phyloP scores from a whole-genome alignment of 2,797 vertebrate species.

The Parambassis ranga region DNA sequence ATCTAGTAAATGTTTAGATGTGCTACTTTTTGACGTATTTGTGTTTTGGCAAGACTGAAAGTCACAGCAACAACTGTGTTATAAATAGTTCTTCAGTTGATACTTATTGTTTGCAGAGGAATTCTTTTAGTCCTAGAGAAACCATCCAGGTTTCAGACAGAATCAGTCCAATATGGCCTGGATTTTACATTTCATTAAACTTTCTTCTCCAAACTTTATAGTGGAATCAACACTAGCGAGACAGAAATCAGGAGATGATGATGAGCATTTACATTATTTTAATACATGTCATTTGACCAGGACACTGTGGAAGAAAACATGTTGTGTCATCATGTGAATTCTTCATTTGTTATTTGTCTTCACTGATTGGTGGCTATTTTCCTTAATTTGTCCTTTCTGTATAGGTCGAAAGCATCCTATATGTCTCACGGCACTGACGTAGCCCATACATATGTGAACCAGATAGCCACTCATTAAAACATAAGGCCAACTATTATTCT shows the following conservation, averaged over 20 bases:
- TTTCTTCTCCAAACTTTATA: neutral
- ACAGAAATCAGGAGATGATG: too few species aligned
- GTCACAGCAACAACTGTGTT: neutral
- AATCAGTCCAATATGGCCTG: neutral
- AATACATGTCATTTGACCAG: too few species aligned
- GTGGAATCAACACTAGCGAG: neutral
- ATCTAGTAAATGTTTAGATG: too few species aligned
- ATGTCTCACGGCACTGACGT: constrained; percentile 15
- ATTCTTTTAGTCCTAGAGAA: neutral
- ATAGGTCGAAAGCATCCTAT: constrained; percentile 5
- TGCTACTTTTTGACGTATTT: neutral
- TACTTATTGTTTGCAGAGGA: too few species aligned
- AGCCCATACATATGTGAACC: constrained; percentile 52
- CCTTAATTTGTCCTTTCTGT: neutral
- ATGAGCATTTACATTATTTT: too few species aligned
- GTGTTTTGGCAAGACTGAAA: neutral
- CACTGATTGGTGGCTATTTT: neutral
- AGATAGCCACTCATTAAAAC: constrained; percentile 57
- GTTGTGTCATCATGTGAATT: too few species aligned
- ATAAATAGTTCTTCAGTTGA: too few species aligned
- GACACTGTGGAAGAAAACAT: too few species aligned
- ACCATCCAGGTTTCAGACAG: neutral
- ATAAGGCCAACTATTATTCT: constrained; percentile 57
- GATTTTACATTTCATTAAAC: neutral
- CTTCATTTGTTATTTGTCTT: neutral